phyloP scores from a whole-genome alignment of 2,113 vertebrate genomes.

The Microtus richardsoni region DNA sequence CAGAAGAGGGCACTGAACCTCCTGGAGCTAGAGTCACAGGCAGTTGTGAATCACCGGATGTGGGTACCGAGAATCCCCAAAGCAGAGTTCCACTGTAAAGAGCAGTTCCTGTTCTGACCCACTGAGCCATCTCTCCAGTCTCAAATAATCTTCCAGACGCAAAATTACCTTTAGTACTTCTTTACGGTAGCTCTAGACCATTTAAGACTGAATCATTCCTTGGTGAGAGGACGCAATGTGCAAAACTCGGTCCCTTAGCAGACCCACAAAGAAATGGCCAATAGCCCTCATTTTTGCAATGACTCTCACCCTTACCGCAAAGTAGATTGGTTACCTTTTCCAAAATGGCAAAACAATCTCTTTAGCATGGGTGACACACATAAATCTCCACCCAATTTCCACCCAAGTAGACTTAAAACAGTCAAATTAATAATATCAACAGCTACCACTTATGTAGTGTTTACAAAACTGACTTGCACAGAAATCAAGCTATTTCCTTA shows the following conservation, averaged over 20 bases:
- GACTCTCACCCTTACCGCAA: constrained; percentile 8
- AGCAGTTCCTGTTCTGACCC: not conserved
- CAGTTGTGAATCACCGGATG: not conserved
- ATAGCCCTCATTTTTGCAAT: not conserved
- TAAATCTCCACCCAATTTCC: constrained; percentile 37
- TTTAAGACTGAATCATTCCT: not conserved
- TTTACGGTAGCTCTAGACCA: not conserved
- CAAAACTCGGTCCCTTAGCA: constrained; percentile 3
- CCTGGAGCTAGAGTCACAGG: not conserved
- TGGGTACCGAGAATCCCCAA: not conserved
- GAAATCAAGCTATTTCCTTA: not conserved
- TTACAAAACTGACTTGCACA: not conserved
- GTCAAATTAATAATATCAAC: not conserved
- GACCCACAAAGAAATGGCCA: not conserved
- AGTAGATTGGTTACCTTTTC: not conserved
- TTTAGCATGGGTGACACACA: not conserved
- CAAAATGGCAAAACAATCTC: not conserved
- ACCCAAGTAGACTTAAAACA: not conserved
- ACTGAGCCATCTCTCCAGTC: not conserved
- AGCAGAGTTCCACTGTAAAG: not conserved
- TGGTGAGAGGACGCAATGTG: not conserved
- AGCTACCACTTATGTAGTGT: not conserved
- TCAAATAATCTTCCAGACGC: not conserved
- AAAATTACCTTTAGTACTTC: not conserved
- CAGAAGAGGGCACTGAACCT: not conserved